A percentile compares a stretch with the other conserved stretches of the same genome.
phyloP scores from a whole-genome alignment of 2,113 vertebrate genomes.

The Bostrychus sinensis region DNA sequence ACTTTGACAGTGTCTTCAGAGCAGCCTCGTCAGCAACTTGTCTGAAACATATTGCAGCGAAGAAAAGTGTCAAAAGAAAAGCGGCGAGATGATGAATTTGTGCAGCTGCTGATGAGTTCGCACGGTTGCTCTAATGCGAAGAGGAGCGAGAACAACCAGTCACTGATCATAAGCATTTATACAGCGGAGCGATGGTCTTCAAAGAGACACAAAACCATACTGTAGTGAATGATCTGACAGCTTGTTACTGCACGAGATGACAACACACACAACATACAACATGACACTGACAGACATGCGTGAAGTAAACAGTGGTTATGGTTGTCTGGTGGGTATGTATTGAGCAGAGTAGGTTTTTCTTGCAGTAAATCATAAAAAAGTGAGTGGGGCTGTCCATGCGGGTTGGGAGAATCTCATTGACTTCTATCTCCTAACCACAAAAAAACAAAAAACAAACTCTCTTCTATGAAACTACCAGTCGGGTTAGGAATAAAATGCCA shows the following conservation, averaged over 20 bases:
- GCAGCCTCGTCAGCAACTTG: slow-evolving; percentile 37
- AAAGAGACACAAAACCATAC: background rate
- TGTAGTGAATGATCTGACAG: background rate
- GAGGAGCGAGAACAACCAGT: background rate
- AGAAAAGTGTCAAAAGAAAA: background rate
- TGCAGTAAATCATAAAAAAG: no score
- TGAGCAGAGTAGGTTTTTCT: no score
- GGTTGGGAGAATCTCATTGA: no score
- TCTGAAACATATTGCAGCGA: slow-evolving; percentile 14
- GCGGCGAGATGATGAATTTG: background rate
- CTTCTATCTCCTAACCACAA: no score
- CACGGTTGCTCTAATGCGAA: background rate
- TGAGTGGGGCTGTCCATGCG: no score
- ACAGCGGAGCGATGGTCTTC: background rate
- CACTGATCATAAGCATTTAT: background rate
- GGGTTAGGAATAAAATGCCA: no score
- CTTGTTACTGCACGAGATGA: background rate
- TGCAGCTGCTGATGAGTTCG: slow-evolving; percentile 25
- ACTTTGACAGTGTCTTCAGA: slow-evolving; percentile 43
- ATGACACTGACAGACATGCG: no score
- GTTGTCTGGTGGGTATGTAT: background rate
- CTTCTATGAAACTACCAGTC: no score
- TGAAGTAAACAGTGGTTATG: background rate
- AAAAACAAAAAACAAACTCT: no score
- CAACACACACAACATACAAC: background rate